phyloP scores from a whole-genome alignment of 2,113 vertebrate genomes.

The Pelusios castaneus region DNA sequence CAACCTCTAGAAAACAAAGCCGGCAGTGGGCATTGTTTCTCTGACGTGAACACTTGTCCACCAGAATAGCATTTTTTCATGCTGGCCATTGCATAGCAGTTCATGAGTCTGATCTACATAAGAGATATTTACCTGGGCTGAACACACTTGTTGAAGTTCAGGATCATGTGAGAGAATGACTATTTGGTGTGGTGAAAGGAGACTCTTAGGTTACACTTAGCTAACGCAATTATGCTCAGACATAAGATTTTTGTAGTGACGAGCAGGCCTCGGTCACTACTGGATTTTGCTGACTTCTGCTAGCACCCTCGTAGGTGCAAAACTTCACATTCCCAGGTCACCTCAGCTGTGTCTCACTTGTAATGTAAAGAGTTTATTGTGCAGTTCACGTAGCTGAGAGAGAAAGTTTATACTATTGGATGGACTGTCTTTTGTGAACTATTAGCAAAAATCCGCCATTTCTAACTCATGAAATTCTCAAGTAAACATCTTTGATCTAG shows the following conservation, averaged over 20 bases:
- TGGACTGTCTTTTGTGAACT: not conserved
- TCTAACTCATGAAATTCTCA: not conserved
- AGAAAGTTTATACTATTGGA: not conserved
- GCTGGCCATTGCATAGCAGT: not conserved
- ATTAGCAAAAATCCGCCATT: not conserved
- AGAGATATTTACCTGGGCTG: not conserved
- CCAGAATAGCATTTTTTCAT: not conserved
- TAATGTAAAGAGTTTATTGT: not conserved
- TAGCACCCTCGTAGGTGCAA: not conserved
- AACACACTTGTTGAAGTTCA: not conserved
- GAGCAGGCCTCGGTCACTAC: not conserved
- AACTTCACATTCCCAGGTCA: not conserved
- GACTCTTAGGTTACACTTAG: not conserved
- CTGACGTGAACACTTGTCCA: not conserved
- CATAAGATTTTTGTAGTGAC: not conserved
- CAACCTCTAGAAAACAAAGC: not conserved
- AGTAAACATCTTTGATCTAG: not conserved
- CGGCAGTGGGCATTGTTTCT: not conserved
- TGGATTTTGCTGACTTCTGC: not conserved
- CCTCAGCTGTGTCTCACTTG: not conserved
- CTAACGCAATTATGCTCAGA: not conserved
- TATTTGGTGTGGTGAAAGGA: not conserved
- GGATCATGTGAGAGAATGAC: not conserved
- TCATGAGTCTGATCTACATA: not conserved
- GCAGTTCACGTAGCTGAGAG: not conserved